phyloP scores from a whole-genome alignment of 2,113 vertebrate genomes.

The Podarcis muralis region DNA sequence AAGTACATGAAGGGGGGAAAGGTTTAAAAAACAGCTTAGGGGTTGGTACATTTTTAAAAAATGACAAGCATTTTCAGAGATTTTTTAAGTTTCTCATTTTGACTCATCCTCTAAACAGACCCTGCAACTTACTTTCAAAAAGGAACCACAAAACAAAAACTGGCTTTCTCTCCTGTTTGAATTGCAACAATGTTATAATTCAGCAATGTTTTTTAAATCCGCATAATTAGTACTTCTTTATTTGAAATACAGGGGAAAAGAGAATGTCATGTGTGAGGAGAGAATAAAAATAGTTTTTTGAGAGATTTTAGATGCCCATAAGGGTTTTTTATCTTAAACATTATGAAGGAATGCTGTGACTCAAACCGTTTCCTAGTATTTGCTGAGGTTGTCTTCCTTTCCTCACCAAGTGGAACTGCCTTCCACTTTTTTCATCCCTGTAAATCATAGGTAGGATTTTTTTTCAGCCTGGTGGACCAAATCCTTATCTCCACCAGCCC shows the following conservation, averaged over 20 bases:
- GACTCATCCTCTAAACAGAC: neutral
- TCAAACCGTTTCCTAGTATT: too few species aligned
- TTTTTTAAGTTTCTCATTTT: neutral
- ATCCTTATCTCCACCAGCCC: too few species aligned
- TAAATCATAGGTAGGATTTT: too few species aligned
- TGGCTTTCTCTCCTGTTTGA: accelerated
- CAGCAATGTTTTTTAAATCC: too few species aligned
- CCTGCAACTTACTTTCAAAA: neutral
- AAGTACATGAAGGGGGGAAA: neutral
- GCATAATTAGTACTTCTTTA: neutral
- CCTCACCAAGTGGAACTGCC: neutral
- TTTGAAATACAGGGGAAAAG: neutral
- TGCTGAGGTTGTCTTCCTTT: neutral
- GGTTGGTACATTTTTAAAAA: neutral
- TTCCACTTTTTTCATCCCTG: too few species aligned
- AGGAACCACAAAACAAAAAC: neutral
- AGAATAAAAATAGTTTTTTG: too few species aligned
- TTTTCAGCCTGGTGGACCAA: too few species aligned
- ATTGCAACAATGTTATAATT: neutral
- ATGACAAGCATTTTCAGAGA: neutral
- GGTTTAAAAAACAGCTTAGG: neutral
- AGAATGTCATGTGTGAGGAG: too few species aligned
- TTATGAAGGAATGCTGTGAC: too few species aligned
- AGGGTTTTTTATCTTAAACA: too few species aligned
- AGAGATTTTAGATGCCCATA: too few species aligned